Conservation (phyloP, 1,140 invertebrate species). For the Tetramorium alpestre region DNA sequence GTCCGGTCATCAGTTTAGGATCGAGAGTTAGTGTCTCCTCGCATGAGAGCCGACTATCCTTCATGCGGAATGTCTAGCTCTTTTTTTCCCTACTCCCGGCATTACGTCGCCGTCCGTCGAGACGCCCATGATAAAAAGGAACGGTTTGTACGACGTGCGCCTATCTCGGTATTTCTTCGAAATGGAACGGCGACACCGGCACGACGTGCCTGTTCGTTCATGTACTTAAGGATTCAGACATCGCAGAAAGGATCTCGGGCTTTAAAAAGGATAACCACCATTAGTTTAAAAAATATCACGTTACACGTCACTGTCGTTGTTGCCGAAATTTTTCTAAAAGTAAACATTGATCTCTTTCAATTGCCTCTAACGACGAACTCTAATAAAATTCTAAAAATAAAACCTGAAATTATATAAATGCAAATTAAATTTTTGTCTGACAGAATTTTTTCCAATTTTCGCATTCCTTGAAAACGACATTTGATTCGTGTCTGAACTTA, state of each 20-base stretch:
- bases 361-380: background rate
- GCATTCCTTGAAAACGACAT: background rate
- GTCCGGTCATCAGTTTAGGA: constrained; percentile 58
- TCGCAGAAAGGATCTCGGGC: constrained; percentile 18
- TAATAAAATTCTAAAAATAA: background rate
- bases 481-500: background rate
- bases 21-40: constrained; percentile 49
- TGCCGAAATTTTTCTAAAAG: background rate
- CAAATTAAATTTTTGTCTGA: background rate
- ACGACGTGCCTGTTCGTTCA: background rate
- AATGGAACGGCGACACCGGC: constrained; percentile 48
- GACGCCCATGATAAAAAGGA: constrained; percentile 64
- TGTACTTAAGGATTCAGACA: constrained; percentile 37
- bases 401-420: background rate
- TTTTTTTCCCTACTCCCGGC: constrained; percentile 2
- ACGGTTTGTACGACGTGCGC: constrained; percentile 49
- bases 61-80: constrained; percentile 44
- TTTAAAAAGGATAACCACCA: constrained; percentile 26
- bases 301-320: background rate
- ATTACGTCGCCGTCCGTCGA: constrained; percentile 24
- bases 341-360: background rate
- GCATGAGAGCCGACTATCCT: constrained; percentile 64
- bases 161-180: constrained; percentile 53
- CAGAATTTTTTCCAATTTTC: too few relatives aligned
- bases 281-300: constrained; percentile 23